Percentiles rank a stretch among this genome's conserved stretches.
Conservation (phyloP, 2,797 vertebrate genomes). For the Remorina albescens region DNA sequence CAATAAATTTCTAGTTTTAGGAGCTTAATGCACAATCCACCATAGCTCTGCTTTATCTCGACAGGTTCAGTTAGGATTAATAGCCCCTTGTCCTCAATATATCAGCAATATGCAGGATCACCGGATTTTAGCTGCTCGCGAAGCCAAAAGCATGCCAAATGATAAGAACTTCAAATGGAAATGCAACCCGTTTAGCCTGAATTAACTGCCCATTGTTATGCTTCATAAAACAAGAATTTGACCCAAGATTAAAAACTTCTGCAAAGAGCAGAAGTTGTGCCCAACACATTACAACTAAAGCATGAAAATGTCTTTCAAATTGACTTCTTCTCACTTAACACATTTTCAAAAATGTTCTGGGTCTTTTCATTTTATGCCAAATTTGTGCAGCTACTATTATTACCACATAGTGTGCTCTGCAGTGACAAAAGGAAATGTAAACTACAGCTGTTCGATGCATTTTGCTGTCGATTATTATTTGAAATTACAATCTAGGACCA, state of each 20-base stretch:
- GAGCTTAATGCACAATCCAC: slow-evolving; percentile 41
- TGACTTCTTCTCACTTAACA: slow-evolving; percentile 15
- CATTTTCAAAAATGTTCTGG: slow-evolving; percentile 10
- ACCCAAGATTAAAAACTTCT: slow-evolving; percentile 49
- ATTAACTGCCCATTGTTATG: slow-evolving; percentile 48
- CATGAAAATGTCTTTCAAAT: slow-evolving; percentile 43
- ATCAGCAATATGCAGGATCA: slow-evolving; percentile 59
- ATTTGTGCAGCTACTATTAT: slow-evolving; percentile 20
- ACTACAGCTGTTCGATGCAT: slow-evolving; percentile 1
- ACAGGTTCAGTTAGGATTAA: slow-evolving; percentile 68
- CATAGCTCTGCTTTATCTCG: slow-evolving; percentile 65
- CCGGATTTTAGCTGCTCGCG: slow-evolving; percentile 52
- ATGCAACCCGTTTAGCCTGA: slow-evolving; percentile 58
- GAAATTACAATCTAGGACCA: slow-evolving; percentile 17
- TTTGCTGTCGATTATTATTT: slow-evolving; percentile 4
- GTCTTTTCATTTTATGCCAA: slow-evolving; percentile 37
- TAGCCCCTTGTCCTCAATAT: slow-evolving; percentile 65
- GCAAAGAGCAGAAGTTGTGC: slow-evolving; percentile 28
- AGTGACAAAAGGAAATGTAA: slow-evolving; percentile 2
- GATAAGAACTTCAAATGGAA: slow-evolving; percentile 57
- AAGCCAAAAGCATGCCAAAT: slow-evolving; percentile 48
- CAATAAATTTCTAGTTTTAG: slow-evolving; percentile 64
- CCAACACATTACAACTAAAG: slow-evolving; percentile 29
- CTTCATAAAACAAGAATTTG: slow-evolving; percentile 56
- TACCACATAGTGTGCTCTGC: not conserved